Evolutionary conservation across 92 coral and sea anemone genomes (phyloP).

Genomic region (Meandrina meandrites): DNA sequence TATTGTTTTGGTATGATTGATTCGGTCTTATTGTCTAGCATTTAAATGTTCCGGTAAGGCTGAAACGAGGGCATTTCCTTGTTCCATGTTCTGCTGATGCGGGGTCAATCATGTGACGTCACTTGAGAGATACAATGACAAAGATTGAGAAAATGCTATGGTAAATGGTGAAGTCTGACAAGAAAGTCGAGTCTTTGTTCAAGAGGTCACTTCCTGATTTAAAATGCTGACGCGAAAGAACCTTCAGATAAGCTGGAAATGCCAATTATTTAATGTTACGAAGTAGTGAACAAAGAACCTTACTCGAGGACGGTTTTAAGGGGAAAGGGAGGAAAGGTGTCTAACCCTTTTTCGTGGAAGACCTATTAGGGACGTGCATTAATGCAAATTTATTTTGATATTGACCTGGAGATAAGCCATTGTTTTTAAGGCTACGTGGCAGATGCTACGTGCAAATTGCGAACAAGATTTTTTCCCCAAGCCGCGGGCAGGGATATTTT

Average conservation of each 20-base stretch:
- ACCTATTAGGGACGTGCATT: background rate
- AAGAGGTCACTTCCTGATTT: background rate
- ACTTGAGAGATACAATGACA: background rate
- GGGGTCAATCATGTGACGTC: slow-evolving; percentile 15
- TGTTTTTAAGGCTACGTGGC: background rate
- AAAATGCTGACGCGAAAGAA: background rate
- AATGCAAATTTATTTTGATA: too few species aligned
- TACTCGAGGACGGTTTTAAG: background rate
- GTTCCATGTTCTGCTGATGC: background rate
- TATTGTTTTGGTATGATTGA: background rate
- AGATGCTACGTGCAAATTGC: background rate
- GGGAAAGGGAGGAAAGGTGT: background rate
- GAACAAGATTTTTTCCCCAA: background rate
- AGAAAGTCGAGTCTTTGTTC: too few species aligned
- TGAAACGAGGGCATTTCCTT: slow-evolving; percentile 37
- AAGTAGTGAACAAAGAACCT: background rate
- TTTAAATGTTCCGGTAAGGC: slow-evolving; percentile 7
- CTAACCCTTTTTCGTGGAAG: background rate
- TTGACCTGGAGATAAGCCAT: background rate
- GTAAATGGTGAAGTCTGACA: background rate
- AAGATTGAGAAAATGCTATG: background rate
- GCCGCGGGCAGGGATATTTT: background rate
- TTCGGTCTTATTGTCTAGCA: background rate
- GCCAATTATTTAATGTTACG: too few species aligned
- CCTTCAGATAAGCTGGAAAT: background rate